Base-by-base conservation (phyloP, 2,797 vertebrate species). In the Carcharodon carcharias region DNA sequence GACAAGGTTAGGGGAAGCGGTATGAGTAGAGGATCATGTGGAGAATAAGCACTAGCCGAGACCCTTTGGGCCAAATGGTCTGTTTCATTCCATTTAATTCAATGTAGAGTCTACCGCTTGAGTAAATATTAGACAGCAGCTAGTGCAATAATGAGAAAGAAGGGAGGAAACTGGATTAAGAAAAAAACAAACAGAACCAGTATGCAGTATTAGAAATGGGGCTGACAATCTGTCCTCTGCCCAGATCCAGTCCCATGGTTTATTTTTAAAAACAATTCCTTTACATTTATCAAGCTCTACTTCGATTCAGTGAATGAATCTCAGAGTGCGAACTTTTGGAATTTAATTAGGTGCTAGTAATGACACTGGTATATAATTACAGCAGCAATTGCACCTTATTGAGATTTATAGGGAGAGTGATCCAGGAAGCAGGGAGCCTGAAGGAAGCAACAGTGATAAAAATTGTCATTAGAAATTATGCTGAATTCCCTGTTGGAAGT, bases 351-450 rank as follows among this genome's bases (percentile, higher is more conserved):
- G 63, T 93, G 91, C 61, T 93, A 8, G 61, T 93, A 93, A 93
- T 93, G 91, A 67, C 35, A 93, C 63, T 45, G 21, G 63, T 93
- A 67, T 63, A 65, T 67, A 93, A 93, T 93, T 93, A 67, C 91
- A 65, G 61, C 91, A 45, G 18, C 45, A 6, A 45, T 65, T 65
- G 91, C 61, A 93, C 91, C 63, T 93, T 93, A 93, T 93, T 65
- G 91, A 93, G 91, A 93, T 93, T 93, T 93, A 93, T 65, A 67
- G 63, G 21, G 91, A 93, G 91, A 93, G 91, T 67, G 8, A 67
- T 65, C 63, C n/a, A 11, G 63, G 91, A 93, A 93, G 35, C 21
- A 67, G n/a, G 21, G 61, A 67, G 61, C 91, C 91, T 14, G 61
- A 67, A 21, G 91, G 35, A 65, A 67, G n/a, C 91, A 93, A 26